Evolutionary conservation across 2,797 vertebrate species (phyloP).

Genomic region (Enteromius viviparus): DNA sequence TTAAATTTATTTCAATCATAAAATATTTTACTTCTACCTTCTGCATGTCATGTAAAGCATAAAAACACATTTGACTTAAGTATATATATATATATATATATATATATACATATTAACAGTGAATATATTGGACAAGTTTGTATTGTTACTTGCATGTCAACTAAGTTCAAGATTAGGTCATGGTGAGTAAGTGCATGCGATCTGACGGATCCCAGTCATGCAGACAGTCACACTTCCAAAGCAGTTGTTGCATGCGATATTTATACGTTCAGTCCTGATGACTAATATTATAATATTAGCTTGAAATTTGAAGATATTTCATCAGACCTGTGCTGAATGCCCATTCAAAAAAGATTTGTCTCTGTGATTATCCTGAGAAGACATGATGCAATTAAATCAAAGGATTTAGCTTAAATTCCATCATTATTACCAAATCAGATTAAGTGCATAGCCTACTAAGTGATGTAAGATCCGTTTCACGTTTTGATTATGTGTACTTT

Average conservation of each 20-base stretch:
- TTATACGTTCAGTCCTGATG: neutral
- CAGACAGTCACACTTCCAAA: constrained; percentile 18
- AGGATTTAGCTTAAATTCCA: neutral
- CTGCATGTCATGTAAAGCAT: neutral
- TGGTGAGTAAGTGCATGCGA: neutral
- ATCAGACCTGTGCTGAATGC: constrained; percentile 23
- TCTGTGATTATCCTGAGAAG: constrained; percentile 9
- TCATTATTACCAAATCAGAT: neutral
- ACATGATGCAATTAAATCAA: constrained; percentile 26
- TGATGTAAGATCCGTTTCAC: constrained; percentile 4
- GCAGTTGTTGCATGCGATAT: neutral
- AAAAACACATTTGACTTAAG: neutral
- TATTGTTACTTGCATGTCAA: neutral
- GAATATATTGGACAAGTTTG: neutral
- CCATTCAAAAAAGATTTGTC: constrained; percentile 1
- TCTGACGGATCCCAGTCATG: constrained; percentile 3
- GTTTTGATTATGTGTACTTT: neutral
- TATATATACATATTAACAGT: neutral
- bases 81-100: no score
- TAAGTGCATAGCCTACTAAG: neutral
- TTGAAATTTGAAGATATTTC: constrained; percentile 3
- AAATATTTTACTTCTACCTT: neutral
- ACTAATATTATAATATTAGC: constrained; percentile 14
- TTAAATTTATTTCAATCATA: neutral
- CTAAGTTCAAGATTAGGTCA: constrained; percentile 18